These are phyloP conservation scores for Eulithis prunata DNA, from an alignment of 2,888 invertebrate species.

Conservation along the genomic window DNA sequence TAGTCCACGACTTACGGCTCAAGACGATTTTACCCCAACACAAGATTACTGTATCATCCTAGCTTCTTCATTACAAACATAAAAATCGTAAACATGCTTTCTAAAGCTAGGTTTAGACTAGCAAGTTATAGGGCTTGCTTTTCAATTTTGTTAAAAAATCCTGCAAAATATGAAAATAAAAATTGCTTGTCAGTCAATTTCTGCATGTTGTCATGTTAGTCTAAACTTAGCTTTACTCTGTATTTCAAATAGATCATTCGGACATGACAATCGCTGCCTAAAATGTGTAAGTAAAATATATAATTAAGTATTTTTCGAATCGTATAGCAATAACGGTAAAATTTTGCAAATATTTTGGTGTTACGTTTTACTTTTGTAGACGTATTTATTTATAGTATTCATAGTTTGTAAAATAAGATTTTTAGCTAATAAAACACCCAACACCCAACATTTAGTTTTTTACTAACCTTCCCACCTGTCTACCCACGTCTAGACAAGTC, in stretches of 20 bases:
- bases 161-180: no score
- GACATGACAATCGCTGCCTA: background rate
- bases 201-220: no score
- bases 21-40: constrained; percentile 44
- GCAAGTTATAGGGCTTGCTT: background rate
- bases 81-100: background rate
- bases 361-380: constrained; percentile 40
- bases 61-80: background rate
- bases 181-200: no score
- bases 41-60: constrained; percentile 44
- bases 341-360: constrained; percentile 46
- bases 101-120: background rate
- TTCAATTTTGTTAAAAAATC: background rate
- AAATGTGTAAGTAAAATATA: constrained; percentile 8
- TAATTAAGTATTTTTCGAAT: constrained; percentile 20
- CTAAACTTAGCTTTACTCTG: background rate
- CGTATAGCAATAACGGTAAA: constrained; percentile 38
- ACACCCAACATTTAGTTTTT: no score
- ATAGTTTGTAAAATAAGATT: constrained; percentile 40
- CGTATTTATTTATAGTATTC: constrained; percentile 23
- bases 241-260: background rate
- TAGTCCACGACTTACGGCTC: constrained; percentile 71
- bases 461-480: no score
- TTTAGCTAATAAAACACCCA: constrained; percentile 27
- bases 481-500: no score